Conservation (phyloP, 2,113 vertebrate species). For the Syngnathoides biaculeatus region DNA sequence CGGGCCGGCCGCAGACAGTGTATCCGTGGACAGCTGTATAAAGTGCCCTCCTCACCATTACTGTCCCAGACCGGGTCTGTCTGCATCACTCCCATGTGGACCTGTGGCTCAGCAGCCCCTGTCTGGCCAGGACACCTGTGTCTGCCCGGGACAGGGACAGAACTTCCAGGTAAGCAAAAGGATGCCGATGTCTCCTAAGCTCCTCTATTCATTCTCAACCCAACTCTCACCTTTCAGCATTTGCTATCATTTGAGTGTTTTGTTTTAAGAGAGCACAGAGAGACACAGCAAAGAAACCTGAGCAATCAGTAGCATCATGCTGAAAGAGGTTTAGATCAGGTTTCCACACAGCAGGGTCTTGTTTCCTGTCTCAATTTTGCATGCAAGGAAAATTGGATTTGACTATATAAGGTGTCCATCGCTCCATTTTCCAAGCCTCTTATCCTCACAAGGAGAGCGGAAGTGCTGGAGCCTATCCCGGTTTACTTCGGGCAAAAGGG, state of each 20-base stretch:
- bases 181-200: background rate
- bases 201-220: background rate
- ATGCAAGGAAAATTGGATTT: slow-evolving; percentile 30
- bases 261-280: background rate
- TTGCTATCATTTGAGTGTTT: background rate
- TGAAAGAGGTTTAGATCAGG: slow-evolving; percentile 41
- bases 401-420: no score
- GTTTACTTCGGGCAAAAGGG: no score
- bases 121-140: slow-evolving; percentile 74
- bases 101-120: slow-evolving; percentile 75
- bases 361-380: slow-evolving; percentile 41
- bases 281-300: slow-evolving; percentile 6
- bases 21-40: slow-evolving; percentile 56
- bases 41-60: slow-evolving; percentile 80
- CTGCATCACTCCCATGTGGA: slow-evolving; percentile 77
- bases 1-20: slow-evolving; percentile 39
- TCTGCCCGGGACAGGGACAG: slow-evolving; percentile 70
- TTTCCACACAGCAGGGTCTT: slow-evolving; percentile 41
- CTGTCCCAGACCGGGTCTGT: slow-evolving; percentile 69
- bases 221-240: background rate
- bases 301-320: slow-evolving; percentile 62
- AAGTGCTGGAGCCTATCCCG: no score
- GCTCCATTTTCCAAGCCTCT: no score
- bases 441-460: no score
- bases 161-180: slow-evolving; percentile 81